These are phyloP conservation scores for Smithornis capensis DNA, from an alignment of 2,113 vertebrate genomes.

Conservation along the genomic window DNA sequence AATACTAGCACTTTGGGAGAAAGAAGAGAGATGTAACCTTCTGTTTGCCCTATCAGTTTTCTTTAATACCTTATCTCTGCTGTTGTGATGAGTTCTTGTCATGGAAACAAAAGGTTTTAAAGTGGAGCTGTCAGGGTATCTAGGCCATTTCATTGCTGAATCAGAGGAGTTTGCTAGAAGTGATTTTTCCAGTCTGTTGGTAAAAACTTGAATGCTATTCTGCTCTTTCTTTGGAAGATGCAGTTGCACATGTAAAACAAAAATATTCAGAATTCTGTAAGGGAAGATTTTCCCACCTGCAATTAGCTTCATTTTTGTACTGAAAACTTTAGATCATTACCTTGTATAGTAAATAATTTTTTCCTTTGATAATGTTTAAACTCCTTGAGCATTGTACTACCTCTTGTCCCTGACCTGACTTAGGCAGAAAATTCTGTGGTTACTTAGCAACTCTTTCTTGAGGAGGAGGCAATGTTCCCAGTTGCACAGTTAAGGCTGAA, in stretches of 20 bases:
- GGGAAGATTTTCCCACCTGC: neutral
- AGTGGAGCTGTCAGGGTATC: neutral
- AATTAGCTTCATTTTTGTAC: neutral
- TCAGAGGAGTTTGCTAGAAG: neutral
- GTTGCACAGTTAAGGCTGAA: neutral
- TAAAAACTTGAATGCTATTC: neutral
- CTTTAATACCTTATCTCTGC: neutral
- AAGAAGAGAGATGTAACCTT: neutral
- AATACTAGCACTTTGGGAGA: neutral
- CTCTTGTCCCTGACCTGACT: neutral
- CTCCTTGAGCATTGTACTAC: neutral
- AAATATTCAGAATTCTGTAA: neutral
- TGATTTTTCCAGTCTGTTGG: neutral
- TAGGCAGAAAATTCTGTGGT: neutral
- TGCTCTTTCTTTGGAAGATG: neutral
- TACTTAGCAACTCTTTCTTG: slow-evolving; percentile 34
- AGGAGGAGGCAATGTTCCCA: neutral
- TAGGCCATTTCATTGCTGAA: neutral
- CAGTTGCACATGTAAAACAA: neutral
- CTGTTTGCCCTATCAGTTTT: slow-evolving; percentile 24
- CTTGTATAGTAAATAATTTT: neutral
- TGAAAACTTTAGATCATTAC: neutral
- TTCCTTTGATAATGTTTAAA: neutral
- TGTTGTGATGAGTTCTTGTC: neutral
- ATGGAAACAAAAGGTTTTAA: neutral